Percentiles rank a stretch among this genome's conserved stretches.
Evolutionary conservation across 1,140 invertebrate genomes (phyloP).

Genomic region (Neelides sp.): DNA sequence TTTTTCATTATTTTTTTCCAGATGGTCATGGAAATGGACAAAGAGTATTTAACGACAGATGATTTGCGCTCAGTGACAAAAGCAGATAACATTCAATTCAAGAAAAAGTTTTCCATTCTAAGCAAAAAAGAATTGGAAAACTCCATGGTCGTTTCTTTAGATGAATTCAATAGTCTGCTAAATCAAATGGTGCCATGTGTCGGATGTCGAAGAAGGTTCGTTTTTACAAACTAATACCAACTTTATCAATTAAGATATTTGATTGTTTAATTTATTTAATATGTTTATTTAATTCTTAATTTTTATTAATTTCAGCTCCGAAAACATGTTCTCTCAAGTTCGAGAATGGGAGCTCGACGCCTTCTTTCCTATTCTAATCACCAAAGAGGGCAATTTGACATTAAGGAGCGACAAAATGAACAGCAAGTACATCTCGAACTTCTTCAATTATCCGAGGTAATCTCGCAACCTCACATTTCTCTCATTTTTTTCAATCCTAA

Average conservation of each 20-base stretch:
- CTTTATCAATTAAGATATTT: slow-evolving; percentile 6
- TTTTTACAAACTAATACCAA: slow-evolving; percentile 16
- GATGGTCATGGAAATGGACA: slow-evolving; percentile 83
- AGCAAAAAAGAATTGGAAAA: slow-evolving; percentile 60
- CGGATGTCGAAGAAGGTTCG: slow-evolving; percentile 68
- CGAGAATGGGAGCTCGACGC: too few species aligned
- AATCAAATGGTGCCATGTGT: slow-evolving; percentile 82
- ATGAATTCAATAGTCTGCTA: slow-evolving; percentile 65
- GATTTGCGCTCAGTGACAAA: slow-evolving; percentile 59
- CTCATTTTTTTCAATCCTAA: background rate
- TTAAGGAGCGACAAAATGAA: too few species aligned
- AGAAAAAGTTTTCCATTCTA: slow-evolving; percentile 62
- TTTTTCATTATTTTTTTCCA: slow-evolving; percentile 39
- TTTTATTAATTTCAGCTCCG: too few species aligned
- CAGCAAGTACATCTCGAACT: too few species aligned
- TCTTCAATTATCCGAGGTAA: slow-evolving; percentile 43
- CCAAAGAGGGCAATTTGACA: too few species aligned
- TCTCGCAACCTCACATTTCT: slow-evolving; percentile 49
- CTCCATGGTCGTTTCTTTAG: slow-evolving; percentile 67
- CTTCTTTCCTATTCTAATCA: too few species aligned
- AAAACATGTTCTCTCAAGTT: too few species aligned
- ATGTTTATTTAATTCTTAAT: slow-evolving; percentile 7
- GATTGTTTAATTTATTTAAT: slow-evolving; percentile 9
- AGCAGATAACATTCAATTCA: slow-evolving; percentile 64
- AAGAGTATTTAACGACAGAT: slow-evolving; percentile 64